Evolutionary conservation across 2,888 invertebrate genomes (phyloP).

Genomic region (Drosophila testacea): DNA sequence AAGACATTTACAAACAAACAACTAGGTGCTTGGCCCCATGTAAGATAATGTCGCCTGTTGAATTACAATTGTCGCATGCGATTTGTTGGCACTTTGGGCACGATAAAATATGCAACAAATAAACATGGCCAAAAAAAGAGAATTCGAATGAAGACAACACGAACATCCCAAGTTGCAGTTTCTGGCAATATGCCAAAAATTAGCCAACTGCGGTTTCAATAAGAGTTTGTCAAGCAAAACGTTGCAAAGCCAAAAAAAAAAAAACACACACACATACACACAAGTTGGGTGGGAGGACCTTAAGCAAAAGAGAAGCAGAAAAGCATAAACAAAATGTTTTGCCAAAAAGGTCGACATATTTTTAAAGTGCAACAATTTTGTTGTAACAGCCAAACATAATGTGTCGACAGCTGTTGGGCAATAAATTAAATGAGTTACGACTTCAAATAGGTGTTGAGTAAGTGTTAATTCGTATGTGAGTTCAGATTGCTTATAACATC

Average conservation of each 20-base stretch:
- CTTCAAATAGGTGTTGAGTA: conserved; percentile 18
- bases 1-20: not conserved
- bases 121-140: conserved; percentile 54
- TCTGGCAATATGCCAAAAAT: conserved; percentile 64
- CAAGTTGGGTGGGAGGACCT: conserved; percentile 1
- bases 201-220: conserved; percentile 58
- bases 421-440: conserved; percentile 59
- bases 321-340: conserved; percentile 17
- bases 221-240: conserved; percentile 46
- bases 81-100: conserved; percentile 57
- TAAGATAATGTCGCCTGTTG: conserved; percentile 25
- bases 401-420: conserved; percentile 47
- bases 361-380: conserved; percentile 13
- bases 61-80: conserved; percentile 51
- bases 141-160: conserved; percentile 13
- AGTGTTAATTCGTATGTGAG: conserved; percentile 15
- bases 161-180: conserved; percentile 28
- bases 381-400: conserved; percentile 23
- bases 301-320: conserved; percentile 2
- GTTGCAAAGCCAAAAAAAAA: not conserved
- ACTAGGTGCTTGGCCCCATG: not conserved
- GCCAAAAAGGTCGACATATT: conserved; percentile 48
- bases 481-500: conserved; percentile 5
- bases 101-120: conserved; percentile 69
- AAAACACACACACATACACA: not conserved